Percentiles rank a stretch among this genome's conserved stretches.
These are phyloP conservation scores for Drosophila bifasciata DNA, from an alignment of 1,140 invertebrate species.

Conservation along the genomic window DNA sequence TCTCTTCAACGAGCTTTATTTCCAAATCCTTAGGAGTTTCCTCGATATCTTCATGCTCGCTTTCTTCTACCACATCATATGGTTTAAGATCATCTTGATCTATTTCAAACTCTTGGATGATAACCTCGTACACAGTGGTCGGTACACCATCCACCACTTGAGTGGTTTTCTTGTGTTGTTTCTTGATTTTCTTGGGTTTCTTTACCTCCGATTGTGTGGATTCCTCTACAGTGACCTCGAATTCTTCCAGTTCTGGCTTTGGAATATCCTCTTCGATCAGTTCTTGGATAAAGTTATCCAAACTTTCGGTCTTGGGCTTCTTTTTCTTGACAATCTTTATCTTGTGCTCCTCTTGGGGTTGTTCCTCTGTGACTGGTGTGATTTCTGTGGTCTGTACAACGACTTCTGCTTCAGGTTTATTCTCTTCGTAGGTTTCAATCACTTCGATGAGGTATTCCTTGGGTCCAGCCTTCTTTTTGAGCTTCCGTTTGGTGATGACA, in stretches of 20 bases:
- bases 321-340: constrained; percentile 61
- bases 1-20: constrained; percentile 63
- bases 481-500: constrained; percentile 63
- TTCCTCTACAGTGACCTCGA: constrained; percentile 41
- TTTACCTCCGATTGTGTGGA: constrained; percentile 34
- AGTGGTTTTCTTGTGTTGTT: constrained; percentile 62
- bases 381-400: constrained; percentile 73
- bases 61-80: constrained; percentile 16
- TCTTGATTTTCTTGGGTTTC: constrained; percentile 77
- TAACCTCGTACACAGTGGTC: constrained; percentile 62
- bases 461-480: constrained; percentile 66
- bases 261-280: constrained; percentile 73
- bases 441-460: constrained; percentile 77
- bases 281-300: constrained; percentile 66
- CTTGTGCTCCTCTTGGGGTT: constrained; percentile 63
- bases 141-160: constrained; percentile 63
- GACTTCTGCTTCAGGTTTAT: constrained; percentile 68
- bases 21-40: constrained; percentile 36
- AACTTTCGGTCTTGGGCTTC: constrained; percentile 57
- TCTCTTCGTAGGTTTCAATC: constrained; percentile 76
- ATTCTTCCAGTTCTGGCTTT: constrained; percentile 59
- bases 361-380: constrained; percentile 63
- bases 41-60: constrained; percentile 34
- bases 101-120: constrained; percentile 55
- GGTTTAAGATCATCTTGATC: constrained; percentile 37